Percentiles rank a stretch among this genome's conserved stretches.
Evolutionary conservation across 1,140 invertebrate genomes (phyloP).

Genomic region (Cydia pomonella): DNA sequence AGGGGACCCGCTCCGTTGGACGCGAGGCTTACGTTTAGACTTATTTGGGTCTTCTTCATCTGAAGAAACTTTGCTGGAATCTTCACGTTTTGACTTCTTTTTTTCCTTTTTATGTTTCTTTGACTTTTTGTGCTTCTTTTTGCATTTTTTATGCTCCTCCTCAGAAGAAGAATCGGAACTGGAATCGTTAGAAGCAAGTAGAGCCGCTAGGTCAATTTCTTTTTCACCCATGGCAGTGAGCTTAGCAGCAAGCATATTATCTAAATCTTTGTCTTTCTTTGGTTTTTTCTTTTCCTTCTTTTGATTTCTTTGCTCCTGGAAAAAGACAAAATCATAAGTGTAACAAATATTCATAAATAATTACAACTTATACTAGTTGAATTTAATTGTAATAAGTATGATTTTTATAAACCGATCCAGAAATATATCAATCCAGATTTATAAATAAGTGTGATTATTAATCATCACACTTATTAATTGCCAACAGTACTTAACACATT

Average conservation of each 20-base stretch:
- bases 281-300: constrained; percentile 81
- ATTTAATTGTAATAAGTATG: neutral
- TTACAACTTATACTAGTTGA: neutral
- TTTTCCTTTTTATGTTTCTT: constrained; percentile 50
- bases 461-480: no score
- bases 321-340: constrained; percentile 33
- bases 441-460: no score
- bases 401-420: no score
- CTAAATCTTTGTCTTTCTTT: constrained; percentile 76
- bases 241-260: constrained; percentile 81
- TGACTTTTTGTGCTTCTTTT: constrained; percentile 64
- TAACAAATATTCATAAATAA: neutral
- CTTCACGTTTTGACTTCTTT: constrained; percentile 41
- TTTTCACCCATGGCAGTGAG: constrained; percentile 77
- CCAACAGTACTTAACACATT: no score
- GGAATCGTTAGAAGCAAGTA: constrained; percentile 65
- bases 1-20: neutral
- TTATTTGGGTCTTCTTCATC: constrained; percentile 32
- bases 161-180: constrained; percentile 78
- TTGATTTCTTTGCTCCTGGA: constrained; percentile 75
- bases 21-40: neutral
- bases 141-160: constrained; percentile 73
- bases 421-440: no score
- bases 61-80: constrained; percentile 37
- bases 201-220: constrained; percentile 67